Percentiles rank a stretch among this genome's conserved stretches.
Evolutionary conservation across 2,888 invertebrate genomes (phyloP).

Genomic region (Taphrorychus bicolor): DNA sequence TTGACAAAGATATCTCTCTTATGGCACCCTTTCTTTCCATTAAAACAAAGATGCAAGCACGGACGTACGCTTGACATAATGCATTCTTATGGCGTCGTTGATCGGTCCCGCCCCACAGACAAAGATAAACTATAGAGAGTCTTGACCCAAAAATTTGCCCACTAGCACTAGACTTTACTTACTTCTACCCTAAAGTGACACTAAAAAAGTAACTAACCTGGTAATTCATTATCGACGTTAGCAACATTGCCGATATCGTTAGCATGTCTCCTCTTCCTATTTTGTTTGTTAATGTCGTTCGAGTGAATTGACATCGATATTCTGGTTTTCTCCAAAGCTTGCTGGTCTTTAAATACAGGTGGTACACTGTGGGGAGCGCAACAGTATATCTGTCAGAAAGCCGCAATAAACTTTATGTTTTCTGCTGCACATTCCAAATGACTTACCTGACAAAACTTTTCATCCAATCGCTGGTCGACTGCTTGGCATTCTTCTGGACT

Average conservation of each 20-base stretch:
- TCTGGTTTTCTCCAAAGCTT: slow-evolving; percentile 53
- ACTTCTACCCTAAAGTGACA: too few relatives aligned
- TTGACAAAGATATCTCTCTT: too few relatives aligned
- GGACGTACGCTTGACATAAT: too few relatives aligned
- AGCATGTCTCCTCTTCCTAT: slow-evolving; percentile 54
- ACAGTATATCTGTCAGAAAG: slow-evolving; percentile 26
- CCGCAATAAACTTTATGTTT: too few relatives aligned
- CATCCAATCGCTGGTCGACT: slow-evolving; percentile 54
- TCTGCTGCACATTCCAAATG: too few relatives aligned
- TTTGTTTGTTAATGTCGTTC: slow-evolving; percentile 57
- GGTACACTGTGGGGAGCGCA: slow-evolving; percentile 32
- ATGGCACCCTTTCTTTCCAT: too few relatives aligned
- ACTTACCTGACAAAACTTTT: slow-evolving; percentile 51
- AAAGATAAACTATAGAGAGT: too few relatives aligned
- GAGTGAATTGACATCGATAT: slow-evolving; percentile 56
- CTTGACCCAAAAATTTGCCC: too few relatives aligned
- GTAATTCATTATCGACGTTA: slow-evolving; percentile 49
- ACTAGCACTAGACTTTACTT: too few relatives aligned
- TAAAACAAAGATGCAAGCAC: too few relatives aligned
- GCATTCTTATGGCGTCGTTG: too few relatives aligned
- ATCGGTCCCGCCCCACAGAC: too few relatives aligned
- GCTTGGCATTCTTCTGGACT: slow-evolving; percentile 53
- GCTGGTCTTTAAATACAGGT: slow-evolving; percentile 41
- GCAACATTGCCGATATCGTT: slow-evolving; percentile 49
- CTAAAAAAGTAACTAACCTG: slow-evolving; percentile 47